phyloP scores from a whole-genome alignment of 1,140 invertebrate genomes.

The Conus betulinus region DNA sequence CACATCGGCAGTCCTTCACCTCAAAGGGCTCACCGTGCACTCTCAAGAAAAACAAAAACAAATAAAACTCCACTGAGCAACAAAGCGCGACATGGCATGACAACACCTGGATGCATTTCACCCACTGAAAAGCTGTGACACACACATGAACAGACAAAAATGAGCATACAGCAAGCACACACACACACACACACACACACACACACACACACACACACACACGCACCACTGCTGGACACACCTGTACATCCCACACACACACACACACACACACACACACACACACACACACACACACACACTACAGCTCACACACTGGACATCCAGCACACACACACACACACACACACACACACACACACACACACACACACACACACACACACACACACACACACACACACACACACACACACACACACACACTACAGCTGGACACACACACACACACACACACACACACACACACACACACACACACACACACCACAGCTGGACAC shows the following conservation, averaged over 20 bases:
- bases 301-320: too few relatives aligned
- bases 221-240: neutral
- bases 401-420: neutral
- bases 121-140: too few relatives aligned
- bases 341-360: neutral
- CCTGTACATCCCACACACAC: neutral
- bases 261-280: constrained; percentile 22
- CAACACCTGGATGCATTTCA: too few relatives aligned
- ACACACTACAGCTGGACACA: too few relatives aligned
- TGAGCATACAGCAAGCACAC: neutral
- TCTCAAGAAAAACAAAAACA: too few relatives aligned
- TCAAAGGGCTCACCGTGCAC: too few relatives aligned
- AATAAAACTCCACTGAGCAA: too few relatives aligned
- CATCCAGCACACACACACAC: neutral
- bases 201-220: neutral
- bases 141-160: neutral
- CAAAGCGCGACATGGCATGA: too few relatives aligned
- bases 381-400: constrained; percentile 13
- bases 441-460: too few relatives aligned
- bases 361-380: neutral
- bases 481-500: neutral
- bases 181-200: neutral
- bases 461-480: constrained; percentile 9
- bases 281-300: constrained; percentile 17
- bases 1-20: too few relatives aligned